A percentile compares a stretch with the other conserved stretches of the same genome.
phyloP scores from a whole-genome alignment of 2,113 vertebrate genomes.

The Phyllopteryx taeniolatus region DNA sequence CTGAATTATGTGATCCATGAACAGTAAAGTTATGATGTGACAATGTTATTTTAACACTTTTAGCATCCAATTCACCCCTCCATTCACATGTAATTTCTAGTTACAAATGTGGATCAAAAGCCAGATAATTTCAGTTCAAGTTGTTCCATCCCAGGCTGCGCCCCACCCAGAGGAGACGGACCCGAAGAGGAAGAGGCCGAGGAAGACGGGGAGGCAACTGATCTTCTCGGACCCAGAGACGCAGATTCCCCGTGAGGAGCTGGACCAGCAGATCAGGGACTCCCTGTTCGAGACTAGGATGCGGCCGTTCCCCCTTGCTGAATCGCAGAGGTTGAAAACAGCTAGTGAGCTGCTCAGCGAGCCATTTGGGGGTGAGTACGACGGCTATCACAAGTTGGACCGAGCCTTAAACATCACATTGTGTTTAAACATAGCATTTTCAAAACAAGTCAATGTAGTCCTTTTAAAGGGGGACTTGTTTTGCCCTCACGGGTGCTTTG shows the following conservation, averaged over 20 bases:
- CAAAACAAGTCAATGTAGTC: no score
- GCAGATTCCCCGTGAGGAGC: conserved; percentile 55
- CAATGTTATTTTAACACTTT: background rate
- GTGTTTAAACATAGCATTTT: no score
- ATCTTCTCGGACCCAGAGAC: conserved; percentile 65
- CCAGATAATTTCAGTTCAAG: background rate
- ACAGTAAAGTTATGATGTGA: background rate
- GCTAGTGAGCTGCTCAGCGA: conserved; percentile 55
- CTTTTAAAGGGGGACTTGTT: no score
- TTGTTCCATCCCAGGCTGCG: conserved; percentile 5
- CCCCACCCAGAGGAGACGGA: conserved; percentile 16
- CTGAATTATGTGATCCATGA: background rate
- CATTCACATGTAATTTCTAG: background rate
- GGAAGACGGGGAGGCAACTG: conserved; percentile 58
- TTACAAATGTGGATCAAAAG: background rate
- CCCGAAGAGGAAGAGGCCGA: conserved; percentile 14
- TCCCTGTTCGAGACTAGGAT: conserved; percentile 40
- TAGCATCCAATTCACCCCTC: background rate
- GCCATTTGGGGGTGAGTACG: conserved; percentile 67
- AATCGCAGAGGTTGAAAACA: conserved; percentile 7
- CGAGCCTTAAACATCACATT: no score
- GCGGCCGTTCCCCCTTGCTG: background rate
- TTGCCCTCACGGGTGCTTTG: no score
- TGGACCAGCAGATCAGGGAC: conserved; percentile 46
- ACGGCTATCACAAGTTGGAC: background rate